Conservation (phyloP, 2,113 vertebrate species). For the Steatornis caripensis region DNA sequence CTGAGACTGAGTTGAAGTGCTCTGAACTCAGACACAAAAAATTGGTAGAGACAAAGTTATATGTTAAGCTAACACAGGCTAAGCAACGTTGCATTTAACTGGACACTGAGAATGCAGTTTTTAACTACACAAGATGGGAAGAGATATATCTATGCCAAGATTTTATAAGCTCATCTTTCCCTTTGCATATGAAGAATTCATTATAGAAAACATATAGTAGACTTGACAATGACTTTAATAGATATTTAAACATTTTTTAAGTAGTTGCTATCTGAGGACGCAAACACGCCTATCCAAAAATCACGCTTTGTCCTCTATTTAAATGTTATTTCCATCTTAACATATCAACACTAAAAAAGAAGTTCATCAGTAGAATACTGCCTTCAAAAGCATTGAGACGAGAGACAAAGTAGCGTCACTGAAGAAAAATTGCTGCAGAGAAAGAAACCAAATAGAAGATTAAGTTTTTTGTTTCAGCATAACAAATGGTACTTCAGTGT, state of each 20-base stretch:
- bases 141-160: not conserved
- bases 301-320: not conserved
- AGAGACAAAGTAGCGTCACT: not conserved
- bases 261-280: not conserved
- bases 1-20: not conserved
- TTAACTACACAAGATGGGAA: not conserved
- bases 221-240: not conserved
- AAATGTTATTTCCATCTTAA: not conserved
- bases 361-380: not conserved
- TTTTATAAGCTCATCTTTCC: not conserved
- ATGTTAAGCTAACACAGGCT: not conserved
- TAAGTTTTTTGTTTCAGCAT: not conserved
- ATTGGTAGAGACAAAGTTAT: not conserved
- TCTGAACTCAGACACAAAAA: not conserved
- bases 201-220: not conserved
- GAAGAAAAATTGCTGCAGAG: not conserved
- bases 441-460: not conserved
- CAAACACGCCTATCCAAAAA: not conserved
- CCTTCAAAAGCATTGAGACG: not conserved
- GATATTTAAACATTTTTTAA: not conserved
- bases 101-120: not conserved
- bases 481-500: not conserved
- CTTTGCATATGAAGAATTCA: not conserved
- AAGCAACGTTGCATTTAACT: not conserved
- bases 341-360: not conserved